Evolutionary conservation across 2,888 invertebrate species (phyloP).

Genomic region (Trichopoda pennipes): DNA sequence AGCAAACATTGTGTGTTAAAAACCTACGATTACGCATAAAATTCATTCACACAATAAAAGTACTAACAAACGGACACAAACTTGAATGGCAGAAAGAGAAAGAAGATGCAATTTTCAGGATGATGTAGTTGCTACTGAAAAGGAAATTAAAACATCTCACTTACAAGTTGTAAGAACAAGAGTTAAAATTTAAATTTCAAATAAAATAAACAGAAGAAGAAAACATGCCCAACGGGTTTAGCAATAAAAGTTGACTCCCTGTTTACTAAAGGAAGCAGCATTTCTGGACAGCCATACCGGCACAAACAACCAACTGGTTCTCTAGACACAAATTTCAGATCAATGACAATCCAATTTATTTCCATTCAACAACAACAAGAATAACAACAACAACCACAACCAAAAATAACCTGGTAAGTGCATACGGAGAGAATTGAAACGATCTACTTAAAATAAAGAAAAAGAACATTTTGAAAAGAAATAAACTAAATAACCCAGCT

Average conservation of each 20-base stretch:
- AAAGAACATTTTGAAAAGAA: slow-evolving; percentile 17
- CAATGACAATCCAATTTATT: slow-evolving; percentile 62
- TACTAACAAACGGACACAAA: not conserved
- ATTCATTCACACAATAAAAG: slow-evolving; percentile 42
- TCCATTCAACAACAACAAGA: slow-evolving; percentile 28
- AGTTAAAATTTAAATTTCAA: slow-evolving; percentile 47
- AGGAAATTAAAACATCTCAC: slow-evolving; percentile 48
- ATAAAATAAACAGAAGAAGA: slow-evolving; percentile 14
- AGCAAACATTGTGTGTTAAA: not conserved
- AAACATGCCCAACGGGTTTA: slow-evolving; percentile 60
- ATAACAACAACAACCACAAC: too few species aligned
- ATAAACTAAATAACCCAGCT: slow-evolving; percentile 23
- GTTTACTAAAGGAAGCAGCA: slow-evolving; percentile 30
- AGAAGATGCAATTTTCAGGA: slow-evolving; percentile 18
- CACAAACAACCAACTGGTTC: slow-evolving; percentile 43
- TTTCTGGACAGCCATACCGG: slow-evolving; percentile 23
- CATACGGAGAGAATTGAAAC: slow-evolving; percentile 26
- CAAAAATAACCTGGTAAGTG: too few species aligned
- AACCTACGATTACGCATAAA: not conserved
- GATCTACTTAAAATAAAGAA: slow-evolving; percentile 14
- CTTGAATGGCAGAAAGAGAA: not conserved
- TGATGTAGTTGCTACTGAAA: slow-evolving; percentile 51
- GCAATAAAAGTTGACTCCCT: slow-evolving; percentile 10
- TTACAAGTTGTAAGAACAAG: slow-evolving; percentile 25
- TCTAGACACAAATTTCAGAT: slow-evolving; percentile 57